Evolutionary conservation across 2,888 invertebrate genomes (phyloP).

Genomic region (Pherbina coryleti): DNA sequence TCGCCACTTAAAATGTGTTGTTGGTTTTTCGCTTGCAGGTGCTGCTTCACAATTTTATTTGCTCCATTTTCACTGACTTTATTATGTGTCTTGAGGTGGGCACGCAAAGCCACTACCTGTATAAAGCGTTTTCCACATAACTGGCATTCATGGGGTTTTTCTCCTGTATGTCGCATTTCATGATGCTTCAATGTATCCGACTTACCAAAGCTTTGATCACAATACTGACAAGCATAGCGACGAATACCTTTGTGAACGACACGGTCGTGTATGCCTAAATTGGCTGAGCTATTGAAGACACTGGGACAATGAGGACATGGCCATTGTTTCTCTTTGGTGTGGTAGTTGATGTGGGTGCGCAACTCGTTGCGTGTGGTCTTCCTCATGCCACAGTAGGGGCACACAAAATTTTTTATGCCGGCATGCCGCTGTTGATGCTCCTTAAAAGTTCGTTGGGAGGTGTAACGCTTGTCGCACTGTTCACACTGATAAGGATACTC

Average conservation of each 20-base stretch:
- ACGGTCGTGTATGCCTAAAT: slow-evolving; percentile 54
- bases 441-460: slow-evolving; percentile 47
- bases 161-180: slow-evolving; percentile 57
- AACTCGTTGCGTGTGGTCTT: slow-evolving; percentile 52
- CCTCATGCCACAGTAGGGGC: slow-evolving; percentile 57
- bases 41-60: slow-evolving; percentile 51
- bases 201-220: slow-evolving; percentile 56
- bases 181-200: slow-evolving; percentile 56
- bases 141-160: slow-evolving; percentile 53
- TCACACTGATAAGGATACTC: slow-evolving; percentile 57
- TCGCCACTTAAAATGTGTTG: not conserved
- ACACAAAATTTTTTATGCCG: slow-evolving; percentile 54
- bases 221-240: slow-evolving; percentile 52
- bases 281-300: slow-evolving; percentile 53
- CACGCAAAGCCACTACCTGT: slow-evolving; percentile 52
- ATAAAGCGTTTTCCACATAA: slow-evolving; percentile 56
- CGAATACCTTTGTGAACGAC: slow-evolving; percentile 56
- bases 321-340: slow-evolving; percentile 54
- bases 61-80: slow-evolving; percentile 25
- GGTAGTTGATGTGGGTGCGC: slow-evolving; percentile 55
- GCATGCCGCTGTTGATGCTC: slow-evolving; percentile 60
- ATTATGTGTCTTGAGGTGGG: slow-evolving; percentile 55
- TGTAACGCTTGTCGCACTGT: slow-evolving; percentile 59
- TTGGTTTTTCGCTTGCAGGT: not conserved
- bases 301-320: slow-evolving; percentile 52